phyloP scores from a whole-genome alignment of 1,140 invertebrate genomes.

The Steinernema feltiae region DNA sequence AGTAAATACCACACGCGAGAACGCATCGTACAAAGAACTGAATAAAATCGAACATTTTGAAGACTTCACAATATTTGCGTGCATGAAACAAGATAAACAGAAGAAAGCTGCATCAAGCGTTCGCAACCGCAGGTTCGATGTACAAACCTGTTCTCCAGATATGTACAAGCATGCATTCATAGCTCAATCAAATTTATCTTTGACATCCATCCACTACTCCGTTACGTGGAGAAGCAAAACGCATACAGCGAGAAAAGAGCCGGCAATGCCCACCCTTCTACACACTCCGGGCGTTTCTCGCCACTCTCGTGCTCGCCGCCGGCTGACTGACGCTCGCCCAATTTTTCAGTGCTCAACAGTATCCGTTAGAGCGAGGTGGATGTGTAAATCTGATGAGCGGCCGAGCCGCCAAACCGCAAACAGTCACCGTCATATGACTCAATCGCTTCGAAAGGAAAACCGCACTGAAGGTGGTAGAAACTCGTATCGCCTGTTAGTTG shows the following conservation, averaged over 20 bases:
- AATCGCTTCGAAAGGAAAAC: no score
- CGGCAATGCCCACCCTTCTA: not conserved
- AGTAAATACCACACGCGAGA: no score
- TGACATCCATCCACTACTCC: not conserved
- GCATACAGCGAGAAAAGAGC: not conserved
- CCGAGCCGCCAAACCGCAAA: no score
- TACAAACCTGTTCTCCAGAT: not conserved
- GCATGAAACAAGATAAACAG: no score
- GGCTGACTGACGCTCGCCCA: not conserved
- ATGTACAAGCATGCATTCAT: not conserved
- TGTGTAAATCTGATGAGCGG: no score
- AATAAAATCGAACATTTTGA: no score
- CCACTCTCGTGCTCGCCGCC: no score
- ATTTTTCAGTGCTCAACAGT: not conserved
- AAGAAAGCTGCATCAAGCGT: not conserved
- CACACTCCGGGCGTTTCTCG: not conserved
- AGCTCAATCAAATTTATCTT: not conserved
- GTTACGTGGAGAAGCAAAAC: not conserved
- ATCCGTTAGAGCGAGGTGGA: no score
- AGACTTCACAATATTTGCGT: no score
- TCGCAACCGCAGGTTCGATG: not conserved
- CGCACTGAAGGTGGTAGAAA: no score
- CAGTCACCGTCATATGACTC: no score
- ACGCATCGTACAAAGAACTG: no score
- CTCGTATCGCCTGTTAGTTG: not conserved